Evolutionary conservation across 2,797 vertebrate species (phyloP).

Genomic region (Helarctos malayanus): DNA sequence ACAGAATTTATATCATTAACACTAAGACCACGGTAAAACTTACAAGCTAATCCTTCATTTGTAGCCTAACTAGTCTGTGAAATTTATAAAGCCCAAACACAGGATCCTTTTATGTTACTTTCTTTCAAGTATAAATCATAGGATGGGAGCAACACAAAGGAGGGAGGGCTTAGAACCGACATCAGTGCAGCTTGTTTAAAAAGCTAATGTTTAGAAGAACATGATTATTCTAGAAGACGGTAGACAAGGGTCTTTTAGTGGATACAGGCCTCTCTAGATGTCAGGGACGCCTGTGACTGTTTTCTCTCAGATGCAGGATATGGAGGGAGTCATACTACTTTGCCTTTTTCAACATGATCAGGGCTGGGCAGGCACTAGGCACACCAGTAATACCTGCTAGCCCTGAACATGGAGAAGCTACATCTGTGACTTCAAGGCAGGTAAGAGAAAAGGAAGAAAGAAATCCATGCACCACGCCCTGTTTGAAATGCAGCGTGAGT

Average conservation of each 20-base stretch:
- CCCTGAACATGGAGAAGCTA: not conserved
- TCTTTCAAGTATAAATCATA: slow-evolving; percentile 67
- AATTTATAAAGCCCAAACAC: slow-evolving; percentile 69
- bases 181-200: not conserved
- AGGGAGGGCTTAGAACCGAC: not conserved
- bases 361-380: not conserved
- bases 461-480: not conserved
- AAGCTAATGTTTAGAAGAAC: not conserved
- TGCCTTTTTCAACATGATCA: not conserved
- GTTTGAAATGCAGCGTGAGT: not conserved
- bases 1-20: slow-evolving; percentile 74
- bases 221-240: not conserved
- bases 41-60: slow-evolving; percentile 69
- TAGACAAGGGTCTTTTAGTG: not conserved
- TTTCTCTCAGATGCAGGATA: not conserved
- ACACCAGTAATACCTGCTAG: not conserved
- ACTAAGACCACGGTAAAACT: slow-evolving; percentile 57
- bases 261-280: not conserved
- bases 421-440: slow-evolving; percentile 5
- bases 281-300: not conserved
- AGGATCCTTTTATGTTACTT: slow-evolving; percentile 52
- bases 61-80: slow-evolving; percentile 60
- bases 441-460: slow-evolving; percentile 51
- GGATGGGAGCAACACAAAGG: slow-evolving; percentile 5
- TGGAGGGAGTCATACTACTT: not conserved